These are phyloP conservation scores for Glaucopsyche alexis DNA, from an alignment of 2,888 invertebrate species.

Conservation along the genomic window DNA sequence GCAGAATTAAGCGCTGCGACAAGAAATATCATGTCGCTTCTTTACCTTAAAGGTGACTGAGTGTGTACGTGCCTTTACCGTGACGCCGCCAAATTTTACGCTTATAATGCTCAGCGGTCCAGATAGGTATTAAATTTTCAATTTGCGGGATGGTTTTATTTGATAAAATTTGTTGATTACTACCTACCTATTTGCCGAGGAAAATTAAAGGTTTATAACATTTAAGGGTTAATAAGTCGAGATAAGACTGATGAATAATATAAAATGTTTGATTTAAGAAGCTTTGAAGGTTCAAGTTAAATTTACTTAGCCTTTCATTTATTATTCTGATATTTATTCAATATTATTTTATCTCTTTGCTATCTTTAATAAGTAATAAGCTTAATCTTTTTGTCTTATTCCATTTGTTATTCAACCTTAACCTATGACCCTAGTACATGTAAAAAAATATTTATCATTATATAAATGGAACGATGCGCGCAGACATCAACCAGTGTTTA, in stretches of 20 bases:
- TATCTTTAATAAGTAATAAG: neutral
- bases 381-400: too few relatives aligned
- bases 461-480: too few relatives aligned
- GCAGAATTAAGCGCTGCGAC: too few relatives aligned
- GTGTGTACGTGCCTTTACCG: neutral
- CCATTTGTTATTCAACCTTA: too few relatives aligned
- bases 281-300: neutral
- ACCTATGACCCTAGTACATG: too few relatives aligned
- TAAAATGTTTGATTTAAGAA: constrained; percentile 11
- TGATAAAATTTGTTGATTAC: constrained; percentile 23
- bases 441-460: too few relatives aligned
- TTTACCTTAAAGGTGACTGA: too few relatives aligned
- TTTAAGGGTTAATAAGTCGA: constrained; percentile 18
- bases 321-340: neutral
- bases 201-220: constrained; percentile 15
- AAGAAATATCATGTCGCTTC: too few relatives aligned
- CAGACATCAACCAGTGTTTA: too few relatives aligned
- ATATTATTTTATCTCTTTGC: neutral
- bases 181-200: neutral
- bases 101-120: constrained; percentile 36
- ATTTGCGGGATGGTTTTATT: constrained; percentile 30
- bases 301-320: constrained; percentile 1
- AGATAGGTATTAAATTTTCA: constrained; percentile 33
- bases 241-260: constrained; percentile 16
- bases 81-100: constrained; percentile 43